These are phyloP conservation scores for Thaumetopoea pityocampa DNA, from an alignment of 1,140 invertebrate species.

Conservation along the genomic window DNA sequence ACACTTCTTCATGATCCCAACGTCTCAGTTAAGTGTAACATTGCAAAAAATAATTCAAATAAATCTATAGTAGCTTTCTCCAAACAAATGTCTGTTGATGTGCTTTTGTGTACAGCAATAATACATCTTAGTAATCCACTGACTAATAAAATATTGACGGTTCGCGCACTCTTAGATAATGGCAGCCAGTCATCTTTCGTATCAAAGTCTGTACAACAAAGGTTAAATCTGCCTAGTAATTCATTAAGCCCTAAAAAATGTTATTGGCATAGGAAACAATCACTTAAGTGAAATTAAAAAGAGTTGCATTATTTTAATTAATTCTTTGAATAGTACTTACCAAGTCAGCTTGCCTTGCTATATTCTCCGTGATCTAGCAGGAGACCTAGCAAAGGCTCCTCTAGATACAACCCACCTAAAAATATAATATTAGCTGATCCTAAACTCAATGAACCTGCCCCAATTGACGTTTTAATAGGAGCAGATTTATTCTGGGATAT, in stretches of 20 bases:
- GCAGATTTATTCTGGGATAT: conserved; percentile 28
- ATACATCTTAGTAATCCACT: conserved; percentile 25
- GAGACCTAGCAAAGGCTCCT: too few relatives aligned
- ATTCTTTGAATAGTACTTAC: too few relatives aligned
- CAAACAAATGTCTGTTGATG: too few relatives aligned
- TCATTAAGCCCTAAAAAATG: background rate
- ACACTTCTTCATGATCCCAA: too few relatives aligned
- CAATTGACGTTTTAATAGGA: conserved; percentile 19
- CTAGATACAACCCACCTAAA: too few relatives aligned
- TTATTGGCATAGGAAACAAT: background rate
- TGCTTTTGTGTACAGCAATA: conserved; percentile 29
- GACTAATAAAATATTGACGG: conserved; percentile 11
- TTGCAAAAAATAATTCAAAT: too few relatives aligned
- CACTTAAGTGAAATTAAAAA: background rate
- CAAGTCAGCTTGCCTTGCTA: too few relatives aligned
- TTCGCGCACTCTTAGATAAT: conserved; percentile 21
- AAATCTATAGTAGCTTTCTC: too few relatives aligned
- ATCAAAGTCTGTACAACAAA: background rate
- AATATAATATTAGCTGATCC: conserved; percentile 21
- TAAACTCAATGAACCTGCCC: conserved; percentile 12
- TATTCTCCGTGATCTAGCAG: too few relatives aligned
- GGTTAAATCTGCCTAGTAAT: too few relatives aligned
- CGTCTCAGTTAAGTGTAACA: too few relatives aligned
- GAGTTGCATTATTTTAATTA: too few relatives aligned
- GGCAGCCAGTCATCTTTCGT: conserved; percentile 18